These are phyloP conservation scores for Crypturellus undulatus DNA, from an alignment of 2,113 vertebrate species.

Conservation along the genomic window DNA sequence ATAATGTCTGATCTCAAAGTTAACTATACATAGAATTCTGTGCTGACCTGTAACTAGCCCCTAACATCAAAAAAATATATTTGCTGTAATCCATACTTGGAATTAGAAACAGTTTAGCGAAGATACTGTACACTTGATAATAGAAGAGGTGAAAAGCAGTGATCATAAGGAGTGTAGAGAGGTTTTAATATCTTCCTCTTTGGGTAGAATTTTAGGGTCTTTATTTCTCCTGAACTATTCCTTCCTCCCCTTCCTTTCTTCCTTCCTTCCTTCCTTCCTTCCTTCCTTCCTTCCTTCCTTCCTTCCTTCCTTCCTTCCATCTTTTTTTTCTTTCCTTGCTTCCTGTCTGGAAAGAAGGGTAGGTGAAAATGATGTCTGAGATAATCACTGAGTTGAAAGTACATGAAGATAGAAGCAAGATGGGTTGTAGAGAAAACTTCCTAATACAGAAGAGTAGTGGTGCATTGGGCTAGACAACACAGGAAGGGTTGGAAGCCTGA, in stretches of 20 bases:
- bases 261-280: too few relatives aligned
- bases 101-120: not conserved
- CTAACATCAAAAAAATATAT: not conserved
- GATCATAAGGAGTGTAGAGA: not conserved
- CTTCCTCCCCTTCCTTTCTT: too few relatives aligned
- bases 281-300: too few relatives aligned
- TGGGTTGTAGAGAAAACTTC: not conserved
- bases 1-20: not conserved
- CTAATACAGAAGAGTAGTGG: not conserved
- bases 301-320: too few relatives aligned
- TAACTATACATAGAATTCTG: not conserved
- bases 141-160: not conserved
- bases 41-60: not conserved
- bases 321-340: too few relatives aligned
- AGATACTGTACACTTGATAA: not conserved
- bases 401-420: not conserved
- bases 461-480: not conserved
- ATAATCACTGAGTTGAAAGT: not conserved
- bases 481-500: not conserved
- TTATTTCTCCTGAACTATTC: not conserved
- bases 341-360: not conserved
- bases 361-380: not conserved
- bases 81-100: not conserved
- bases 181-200: not conserved
- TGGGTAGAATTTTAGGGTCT: not conserved